A percentile compares a stretch with the other conserved stretches of the same genome.
phyloP scores from a whole-genome alignment of 2,797 vertebrate species.

The Eutrigla gurnardus region DNA sequence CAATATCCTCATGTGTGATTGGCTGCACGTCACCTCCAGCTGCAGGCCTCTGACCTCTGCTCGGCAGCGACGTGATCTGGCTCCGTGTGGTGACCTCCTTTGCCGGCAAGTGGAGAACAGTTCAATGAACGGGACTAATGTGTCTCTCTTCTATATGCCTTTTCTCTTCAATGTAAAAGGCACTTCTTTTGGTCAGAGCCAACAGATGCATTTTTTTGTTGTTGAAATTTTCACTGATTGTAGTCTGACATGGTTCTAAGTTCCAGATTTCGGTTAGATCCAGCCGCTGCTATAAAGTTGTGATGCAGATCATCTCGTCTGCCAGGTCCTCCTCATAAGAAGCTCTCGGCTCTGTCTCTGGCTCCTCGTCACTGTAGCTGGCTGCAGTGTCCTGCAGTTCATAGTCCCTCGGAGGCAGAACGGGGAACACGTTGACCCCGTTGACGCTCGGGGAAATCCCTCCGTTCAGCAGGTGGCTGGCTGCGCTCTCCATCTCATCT shows the following conservation, averaged over 20 bases:
- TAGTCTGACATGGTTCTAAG: slow-evolving; percentile 54
- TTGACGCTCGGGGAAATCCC: slow-evolving; percentile 86
- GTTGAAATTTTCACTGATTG: slow-evolving; percentile 52
- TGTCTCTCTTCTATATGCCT: slow-evolving; percentile 88
- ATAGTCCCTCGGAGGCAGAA: slow-evolving; percentile 88
- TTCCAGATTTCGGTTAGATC: slow-evolving; percentile 41
- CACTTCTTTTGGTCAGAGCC: slow-evolving; percentile 94
- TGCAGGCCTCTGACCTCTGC: slow-evolving; percentile 57
- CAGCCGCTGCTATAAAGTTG: slow-evolving; percentile 94
- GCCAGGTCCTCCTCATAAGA: slow-evolving; percentile 97
- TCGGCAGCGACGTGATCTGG: slow-evolving; percentile 57
- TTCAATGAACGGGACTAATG: slow-evolving; percentile 60
- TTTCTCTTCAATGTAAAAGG: slow-evolving; percentile 90
- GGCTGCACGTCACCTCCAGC: slow-evolving; percentile 64
- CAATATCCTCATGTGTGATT: slow-evolving; percentile 56
- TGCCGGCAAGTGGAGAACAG: slow-evolving; percentile 73
- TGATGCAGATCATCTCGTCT: slow-evolving; percentile 99
- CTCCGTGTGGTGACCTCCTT: slow-evolving; percentile 60
- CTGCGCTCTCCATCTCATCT: slow-evolving; percentile 99
- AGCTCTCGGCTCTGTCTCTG: slow-evolving; percentile 84
- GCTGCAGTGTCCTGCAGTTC: slow-evolving; percentile 93
- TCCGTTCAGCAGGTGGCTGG: slow-evolving; percentile 94
- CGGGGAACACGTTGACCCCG: slow-evolving; percentile 88
- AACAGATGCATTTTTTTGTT: slow-evolving; percentile 80
- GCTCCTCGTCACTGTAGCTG: slow-evolving; percentile 97